phyloP scores from a whole-genome alignment of 1,140 invertebrate species.

The Drosophila obscura region DNA sequence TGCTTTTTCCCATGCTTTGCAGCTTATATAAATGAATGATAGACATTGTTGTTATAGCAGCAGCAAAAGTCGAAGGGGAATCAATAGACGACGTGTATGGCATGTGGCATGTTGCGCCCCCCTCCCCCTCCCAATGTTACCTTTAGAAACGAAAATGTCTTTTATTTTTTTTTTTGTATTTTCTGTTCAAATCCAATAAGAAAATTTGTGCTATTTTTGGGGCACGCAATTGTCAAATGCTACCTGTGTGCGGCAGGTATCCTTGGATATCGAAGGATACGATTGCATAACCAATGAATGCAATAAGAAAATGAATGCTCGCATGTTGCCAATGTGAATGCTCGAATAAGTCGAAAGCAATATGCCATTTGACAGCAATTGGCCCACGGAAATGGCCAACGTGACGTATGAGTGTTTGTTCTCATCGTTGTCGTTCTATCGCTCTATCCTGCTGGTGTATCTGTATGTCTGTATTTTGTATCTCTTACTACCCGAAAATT shows the following conservation, averaged over 20 bases:
- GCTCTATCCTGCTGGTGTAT: background rate
- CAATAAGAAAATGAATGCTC: conserved; percentile 36
- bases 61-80: conserved; percentile 18
- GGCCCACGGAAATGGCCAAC: conserved; percentile 34
- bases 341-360: conserved; percentile 50
- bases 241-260: conserved; percentile 2
- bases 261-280: conserved; percentile 29
- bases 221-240: conserved; percentile 63
- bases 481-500: conserved; percentile 23
- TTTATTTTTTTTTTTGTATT: conserved; percentile 15
- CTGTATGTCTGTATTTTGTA: background rate
- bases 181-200: conserved; percentile 60
- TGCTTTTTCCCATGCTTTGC: conserved; percentile 16
- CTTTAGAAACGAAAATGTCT: conserved; percentile 37
- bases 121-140: background rate
- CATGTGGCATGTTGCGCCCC: conserved; percentile 42
- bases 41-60: conserved; percentile 71
- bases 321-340: conserved; percentile 12
- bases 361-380: conserved; percentile 73
- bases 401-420: conserved; percentile 43
- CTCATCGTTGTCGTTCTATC: too few relatives aligned
- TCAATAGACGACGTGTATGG: conserved; percentile 63
- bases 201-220: conserved; percentile 48
- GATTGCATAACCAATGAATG: conserved; percentile 67
- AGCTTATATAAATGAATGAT: conserved; percentile 61